Evolutionary conservation across 1,140 invertebrate genomes (phyloP).

Genomic region (Drosophila setifemur): DNA sequence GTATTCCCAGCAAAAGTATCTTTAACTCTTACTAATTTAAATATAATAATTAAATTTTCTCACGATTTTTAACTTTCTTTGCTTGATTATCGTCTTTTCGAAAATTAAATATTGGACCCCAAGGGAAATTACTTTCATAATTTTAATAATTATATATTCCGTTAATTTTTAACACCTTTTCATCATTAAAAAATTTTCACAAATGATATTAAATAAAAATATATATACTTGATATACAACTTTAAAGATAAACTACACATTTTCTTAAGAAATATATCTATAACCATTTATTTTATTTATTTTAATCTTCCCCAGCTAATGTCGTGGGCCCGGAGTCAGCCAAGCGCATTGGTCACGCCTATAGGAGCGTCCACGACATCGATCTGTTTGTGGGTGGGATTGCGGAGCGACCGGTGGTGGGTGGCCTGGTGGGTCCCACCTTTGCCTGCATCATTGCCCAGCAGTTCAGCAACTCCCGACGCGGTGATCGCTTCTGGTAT

Average conservation of each 20-base stretch:
- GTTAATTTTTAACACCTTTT: too few species aligned
- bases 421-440: conserved; percentile 95
- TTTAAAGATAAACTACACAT: too few species aligned
- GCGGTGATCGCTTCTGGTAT: conserved; percentile 97
- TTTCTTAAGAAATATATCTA: too few species aligned
- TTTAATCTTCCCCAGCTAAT: conserved; percentile 74
- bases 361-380: conserved; percentile 91
- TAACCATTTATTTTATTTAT: not conserved
- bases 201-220: too few species aligned
- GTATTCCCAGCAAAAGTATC: too few species aligned
- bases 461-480: conserved; percentile 93
- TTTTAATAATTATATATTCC: too few species aligned
- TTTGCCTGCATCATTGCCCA: conserved; percentile 98
- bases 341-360: conserved; percentile 86
- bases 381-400: conserved; percentile 96
- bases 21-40: too few species aligned
- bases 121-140: not conserved
- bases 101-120: not conserved
- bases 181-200: too few species aligned
- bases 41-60: not conserved
- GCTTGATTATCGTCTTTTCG: not conserved
- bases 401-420: conserved; percentile 90
- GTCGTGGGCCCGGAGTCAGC: conserved; percentile 87
- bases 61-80: not conserved
- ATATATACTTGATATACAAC: too few species aligned